Evolutionary conservation across 2,888 invertebrate species (phyloP).

Genomic region (Stegophylla sp.): DNA sequence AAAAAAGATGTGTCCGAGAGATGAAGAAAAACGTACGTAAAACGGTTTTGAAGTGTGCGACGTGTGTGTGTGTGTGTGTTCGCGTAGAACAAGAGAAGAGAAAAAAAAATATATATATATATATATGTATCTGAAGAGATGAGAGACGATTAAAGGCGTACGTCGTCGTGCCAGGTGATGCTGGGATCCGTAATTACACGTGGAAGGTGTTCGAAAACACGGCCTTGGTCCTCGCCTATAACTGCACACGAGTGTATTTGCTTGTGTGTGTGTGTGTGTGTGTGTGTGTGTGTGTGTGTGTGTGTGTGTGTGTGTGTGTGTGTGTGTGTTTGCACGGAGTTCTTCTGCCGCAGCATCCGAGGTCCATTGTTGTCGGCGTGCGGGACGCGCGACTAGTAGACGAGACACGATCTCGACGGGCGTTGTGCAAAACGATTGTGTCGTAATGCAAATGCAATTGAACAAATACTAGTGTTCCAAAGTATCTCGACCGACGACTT

Average conservation of each 20-base stretch:
- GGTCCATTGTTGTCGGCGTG: too few species aligned
- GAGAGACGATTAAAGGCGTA: slow-evolving; percentile 40
- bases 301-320: background rate
- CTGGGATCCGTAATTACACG: slow-evolving; percentile 27
- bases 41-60: slow-evolving; percentile 42
- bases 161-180: slow-evolving; percentile 53
- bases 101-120: too few species aligned
- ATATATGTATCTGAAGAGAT: slow-evolving; percentile 11
- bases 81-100: background rate
- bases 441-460: too few species aligned
- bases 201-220: slow-evolving; percentile 45
- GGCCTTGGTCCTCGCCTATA: slow-evolving; percentile 29
- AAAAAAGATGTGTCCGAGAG: slow-evolving; percentile 50
- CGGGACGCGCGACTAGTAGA: too few species aligned
- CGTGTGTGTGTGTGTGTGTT: background rate
- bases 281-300: background rate
- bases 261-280: background rate
- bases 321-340: background rate
- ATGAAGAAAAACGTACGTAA: slow-evolving; percentile 30
- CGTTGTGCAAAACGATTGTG: too few species aligned
- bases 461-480: too few species aligned
- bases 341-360: too few species aligned
- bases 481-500: too few species aligned
- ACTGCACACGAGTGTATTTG: background rate
- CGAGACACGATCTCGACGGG: too few species aligned